Evolutionary conservation across 1,140 invertebrate genomes (phyloP), one percentile per base, ranked within the genome.

Genomic region (Drosophila tani): DNA sequence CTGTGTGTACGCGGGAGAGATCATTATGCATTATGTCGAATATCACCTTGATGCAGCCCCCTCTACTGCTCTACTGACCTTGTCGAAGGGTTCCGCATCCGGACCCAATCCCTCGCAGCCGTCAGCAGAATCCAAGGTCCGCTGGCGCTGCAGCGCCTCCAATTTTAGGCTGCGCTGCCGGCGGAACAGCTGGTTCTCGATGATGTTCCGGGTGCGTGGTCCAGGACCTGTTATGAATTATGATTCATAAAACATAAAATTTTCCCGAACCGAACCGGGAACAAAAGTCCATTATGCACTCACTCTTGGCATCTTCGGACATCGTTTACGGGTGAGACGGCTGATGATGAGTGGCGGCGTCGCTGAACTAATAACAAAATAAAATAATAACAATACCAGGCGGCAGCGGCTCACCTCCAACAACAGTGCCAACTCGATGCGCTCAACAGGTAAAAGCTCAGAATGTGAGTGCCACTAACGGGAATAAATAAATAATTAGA

Each of bases 181-280:
- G 2, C 91, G 91, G 53, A 92, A 92, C 41, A 91, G 68, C 59
- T 92, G 91, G 75, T 92, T 92, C 65, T 91, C 85, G 41, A 92
- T 92, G 58, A 92, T 92, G 58, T 80, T 91, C 59, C 81, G 67
- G n/a, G 90, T 91, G 50, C 90, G 85, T 68, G 86, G 85, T 82
- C 81, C 86, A 85, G 69, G 62, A 88, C 38, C 40, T 75, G 21
- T n/a, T 27, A 32, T 38, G 17, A 6, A 60, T 46, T 19, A 15
- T 7, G 29, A 43, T 51, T 49, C n/a, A 40, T 75, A 21, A 14
- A 29, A 12, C n/a, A 40, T 75, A 21, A 14, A 29, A 12, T 29
- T 50, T 29, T 32, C n/a, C 0, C 11, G 11, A 38, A 21, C 0
- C 11, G 11, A 38, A 21, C 17, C 38, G 12, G 38, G 38, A 40